phyloP scores from a whole-genome alignment of 2,797 vertebrate species.

The Jordanella pulchra region DNA sequence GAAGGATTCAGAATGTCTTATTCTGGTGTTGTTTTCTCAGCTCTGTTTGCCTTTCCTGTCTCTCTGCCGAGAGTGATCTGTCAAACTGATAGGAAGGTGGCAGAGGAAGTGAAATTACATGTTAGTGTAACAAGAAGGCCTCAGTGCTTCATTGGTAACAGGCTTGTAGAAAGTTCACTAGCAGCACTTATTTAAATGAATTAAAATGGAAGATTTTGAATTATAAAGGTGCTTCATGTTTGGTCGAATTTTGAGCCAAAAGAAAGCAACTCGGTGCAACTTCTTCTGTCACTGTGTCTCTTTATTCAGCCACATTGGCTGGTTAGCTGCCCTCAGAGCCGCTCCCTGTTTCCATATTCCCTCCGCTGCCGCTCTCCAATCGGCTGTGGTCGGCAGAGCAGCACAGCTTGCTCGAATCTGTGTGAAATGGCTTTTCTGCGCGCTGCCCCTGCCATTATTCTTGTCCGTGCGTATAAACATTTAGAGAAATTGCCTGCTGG shows the following conservation, averaged over 20 bases:
- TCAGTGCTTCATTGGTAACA: not conserved
- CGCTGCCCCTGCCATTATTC: conserved; percentile 67
- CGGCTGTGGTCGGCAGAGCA: conserved; percentile 70
- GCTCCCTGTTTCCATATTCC: conserved; percentile 76
- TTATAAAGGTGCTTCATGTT: conserved; percentile 10
- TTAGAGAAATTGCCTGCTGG: conserved; percentile 53
- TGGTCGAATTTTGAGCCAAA: conserved; percentile 28
- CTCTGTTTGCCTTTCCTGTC: conserved; percentile 73
- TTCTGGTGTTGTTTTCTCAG: conserved; percentile 68
- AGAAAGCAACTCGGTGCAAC: conserved; percentile 33
- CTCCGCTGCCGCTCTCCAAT: conserved; percentile 63
- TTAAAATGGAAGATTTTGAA: conserved; percentile 4
- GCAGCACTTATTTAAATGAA: not conserved
- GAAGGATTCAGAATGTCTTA: conserved; percentile 51
- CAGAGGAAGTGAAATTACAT: conserved; percentile 72
- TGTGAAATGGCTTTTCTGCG: conserved; percentile 62
- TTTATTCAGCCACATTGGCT: conserved; percentile 38
- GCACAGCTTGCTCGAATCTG: conserved; percentile 62
- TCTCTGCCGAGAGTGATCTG: conserved; percentile 60
- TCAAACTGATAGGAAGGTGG: conserved; percentile 72
- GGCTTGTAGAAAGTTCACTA: conserved; percentile 11
- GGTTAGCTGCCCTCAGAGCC: conserved; percentile 67
- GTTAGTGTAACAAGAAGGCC: conserved; percentile 45
- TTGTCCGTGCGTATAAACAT: conserved; percentile 59
- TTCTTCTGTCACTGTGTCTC: conserved; percentile 46